Evolutionary conservation across 2,797 vertebrate genomes (phyloP), one percentile per base, ranked within the genome.

Genomic region (Mus spretus): DNA sequence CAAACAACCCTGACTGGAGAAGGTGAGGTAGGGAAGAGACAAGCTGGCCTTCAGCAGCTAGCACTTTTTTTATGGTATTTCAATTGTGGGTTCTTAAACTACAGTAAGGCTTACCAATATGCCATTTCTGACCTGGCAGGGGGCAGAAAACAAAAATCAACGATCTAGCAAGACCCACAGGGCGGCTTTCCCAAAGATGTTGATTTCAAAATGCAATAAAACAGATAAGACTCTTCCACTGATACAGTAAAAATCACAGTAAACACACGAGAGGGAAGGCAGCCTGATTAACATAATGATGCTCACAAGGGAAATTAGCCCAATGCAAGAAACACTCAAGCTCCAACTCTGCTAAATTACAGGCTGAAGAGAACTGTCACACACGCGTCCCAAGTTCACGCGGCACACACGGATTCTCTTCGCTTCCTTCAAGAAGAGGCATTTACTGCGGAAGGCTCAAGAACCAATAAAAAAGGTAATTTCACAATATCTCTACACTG

Each of bases 391-490:
- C 75, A 91, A 96, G 22, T 70, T 90, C 79, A 91, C 96, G 79
- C 90, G 95, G 97, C 98, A 98, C 83, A 97, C 2, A 89, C 96
- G 89, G 98, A 98, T 97, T 98, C 97, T 98, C 98, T 98, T 97
- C 97, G 95, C 96, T 98, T 98, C 98, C 98, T 97, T 97, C 97
- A 97, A 96, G 97, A 98, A 98, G 96, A 98, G 97, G 96, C 97
- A 98, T 98, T 98, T 98, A 98, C 95, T 94, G 97, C 97, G 89
- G 89, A 98, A 98, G 97, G 98, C 97, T 98, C 98, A 96, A 98
- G 98, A 98, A 98, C 98, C 98, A 98, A 98, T 98, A 98, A 98
- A 98, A 98, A 98, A 98, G 96, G 96, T 97, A 98, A 98, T 99
- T 98, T 98, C 98, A 97, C 97, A 98, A 93, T 98, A 98, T 97